These are phyloP conservation scores for Lycodopsis pacificus DNA, from an alignment of 2,797 vertebrate genomes.

Conservation along the genomic window DNA sequence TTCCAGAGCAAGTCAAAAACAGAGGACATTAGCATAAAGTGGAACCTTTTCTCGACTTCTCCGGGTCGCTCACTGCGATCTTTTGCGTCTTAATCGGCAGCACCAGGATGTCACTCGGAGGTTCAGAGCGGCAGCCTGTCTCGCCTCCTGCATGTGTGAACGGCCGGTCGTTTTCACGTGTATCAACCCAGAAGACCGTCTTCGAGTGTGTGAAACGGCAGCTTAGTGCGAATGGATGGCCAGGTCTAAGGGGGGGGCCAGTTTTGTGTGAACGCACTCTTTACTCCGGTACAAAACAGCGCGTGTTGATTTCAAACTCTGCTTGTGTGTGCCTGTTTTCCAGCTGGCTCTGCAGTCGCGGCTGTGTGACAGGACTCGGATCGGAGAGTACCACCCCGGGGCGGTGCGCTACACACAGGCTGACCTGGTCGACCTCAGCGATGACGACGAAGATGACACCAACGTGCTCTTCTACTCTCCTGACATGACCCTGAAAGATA, in stretches of 20 bases:
- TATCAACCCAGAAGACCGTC: background rate
- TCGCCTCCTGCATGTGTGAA: background rate
- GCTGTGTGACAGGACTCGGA: slow-evolving; percentile 84
- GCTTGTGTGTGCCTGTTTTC: slow-evolving; percentile 32
- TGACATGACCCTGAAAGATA: slow-evolving; percentile 86
- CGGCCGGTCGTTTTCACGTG: background rate
- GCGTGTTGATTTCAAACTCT: slow-evolving; percentile 41
- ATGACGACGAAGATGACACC: slow-evolving; percentile 85
- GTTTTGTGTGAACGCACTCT: background rate
- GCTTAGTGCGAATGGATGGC: background rate
- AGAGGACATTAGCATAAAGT: background rate
- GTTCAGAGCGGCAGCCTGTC: background rate
- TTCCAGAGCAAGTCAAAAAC: slow-evolving; percentile 21
- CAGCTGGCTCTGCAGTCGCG: slow-evolving; percentile 88
- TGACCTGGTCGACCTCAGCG: slow-evolving; percentile 77
- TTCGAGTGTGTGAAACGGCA: background rate
- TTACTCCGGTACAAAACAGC: background rate
- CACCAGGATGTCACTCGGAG: background rate
- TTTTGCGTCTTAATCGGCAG: background rate
- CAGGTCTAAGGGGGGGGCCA: background rate
- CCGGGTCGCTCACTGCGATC: background rate
- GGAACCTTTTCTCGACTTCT: background rate
- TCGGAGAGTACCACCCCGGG: slow-evolving; percentile 85
- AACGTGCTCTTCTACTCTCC: slow-evolving; percentile 88
- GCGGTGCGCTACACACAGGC: slow-evolving; percentile 78